A percentile compares a stretch with the other conserved stretches of the same genome.
Evolutionary conservation across 2,113 vertebrate genomes (phyloP).

Genomic region (Zeus faber): DNA sequence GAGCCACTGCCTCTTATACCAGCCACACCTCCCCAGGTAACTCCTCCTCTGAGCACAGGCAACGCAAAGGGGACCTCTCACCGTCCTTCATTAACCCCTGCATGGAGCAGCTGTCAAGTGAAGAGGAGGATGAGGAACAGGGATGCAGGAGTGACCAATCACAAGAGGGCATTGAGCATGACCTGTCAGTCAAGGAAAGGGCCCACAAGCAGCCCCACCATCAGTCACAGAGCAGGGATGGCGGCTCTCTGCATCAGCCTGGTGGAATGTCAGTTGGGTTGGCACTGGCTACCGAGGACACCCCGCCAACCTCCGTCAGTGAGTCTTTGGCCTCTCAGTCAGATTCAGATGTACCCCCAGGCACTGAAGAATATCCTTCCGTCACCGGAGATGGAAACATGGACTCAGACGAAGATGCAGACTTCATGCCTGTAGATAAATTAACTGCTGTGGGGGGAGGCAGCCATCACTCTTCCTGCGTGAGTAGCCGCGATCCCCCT

Average conservation of each 20-base stretch:
- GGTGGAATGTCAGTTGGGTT: conserved; percentile 56
- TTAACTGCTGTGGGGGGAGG: conserved; percentile 57
- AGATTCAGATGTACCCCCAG: conserved; percentile 88
- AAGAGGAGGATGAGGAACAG: conserved; percentile 83
- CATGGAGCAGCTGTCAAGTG: conserved; percentile 81
- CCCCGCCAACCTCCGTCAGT: conserved; percentile 90
- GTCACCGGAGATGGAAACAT: conserved; percentile 81
- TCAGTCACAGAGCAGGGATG: conserved; percentile 63
- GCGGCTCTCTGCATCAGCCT: conserved; percentile 52
- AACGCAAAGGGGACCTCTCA: conserved; percentile 86
- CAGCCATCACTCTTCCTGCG: conserved; percentile 73
- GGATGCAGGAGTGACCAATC: conserved; percentile 65
- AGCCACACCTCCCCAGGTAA: conserved; percentile 71
- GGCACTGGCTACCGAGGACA: conserved; percentile 81
- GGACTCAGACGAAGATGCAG: conserved; percentile 92
- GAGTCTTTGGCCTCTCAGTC: conserved; percentile 92
- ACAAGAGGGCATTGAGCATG: conserved; percentile 66
- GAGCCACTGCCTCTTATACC: conserved; percentile 64
- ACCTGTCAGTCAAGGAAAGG: conserved; percentile 78
- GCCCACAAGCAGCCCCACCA: conserved; percentile 75
- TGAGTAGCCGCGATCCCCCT: conserved; percentile 82
- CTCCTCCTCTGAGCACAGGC: conserved; percentile 78
- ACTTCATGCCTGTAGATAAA: conserved; percentile 93
- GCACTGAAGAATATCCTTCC: conserved; percentile 89
- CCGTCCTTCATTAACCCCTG: conserved; percentile 94